phyloP scores from a whole-genome alignment of 1,140 invertebrate species.

The Drosophila teissieri region DNA sequence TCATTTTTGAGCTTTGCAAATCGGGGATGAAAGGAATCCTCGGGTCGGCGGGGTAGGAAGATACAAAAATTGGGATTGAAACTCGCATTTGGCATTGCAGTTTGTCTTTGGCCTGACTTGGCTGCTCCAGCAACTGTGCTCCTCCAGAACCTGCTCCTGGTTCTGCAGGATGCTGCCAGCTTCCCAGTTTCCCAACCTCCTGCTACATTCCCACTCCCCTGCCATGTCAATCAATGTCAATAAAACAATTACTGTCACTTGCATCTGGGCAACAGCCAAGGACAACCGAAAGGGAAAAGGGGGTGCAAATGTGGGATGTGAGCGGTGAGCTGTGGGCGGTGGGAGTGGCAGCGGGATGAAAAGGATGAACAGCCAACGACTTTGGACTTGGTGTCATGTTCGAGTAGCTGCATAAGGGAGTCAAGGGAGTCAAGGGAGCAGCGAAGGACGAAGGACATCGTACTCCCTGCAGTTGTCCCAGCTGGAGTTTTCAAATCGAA shows the following conservation, averaged over 20 bases:
- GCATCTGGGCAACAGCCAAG: conserved; percentile 62
- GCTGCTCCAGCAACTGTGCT: conserved; percentile 9
- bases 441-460: not conserved
- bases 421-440: not conserved
- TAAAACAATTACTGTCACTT: conserved; percentile 84
- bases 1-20: conserved; percentile 70
- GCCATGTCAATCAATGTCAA: conserved; percentile 84
- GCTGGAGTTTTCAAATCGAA: conserved; percentile 46
- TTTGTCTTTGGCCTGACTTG: conserved; percentile 81
- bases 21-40: not conserved
- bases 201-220: conserved; percentile 10
- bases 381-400: conserved; percentile 71
- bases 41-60: not conserved
- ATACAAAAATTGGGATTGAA: conserved; percentile 54
- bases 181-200: not conserved
- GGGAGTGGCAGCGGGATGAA: conserved; percentile 20
- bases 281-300: conserved; percentile 34
- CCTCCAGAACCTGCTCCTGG: not conserved
- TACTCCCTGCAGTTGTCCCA: conserved; percentile 29
- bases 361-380: conserved; percentile 26
- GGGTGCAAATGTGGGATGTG: not conserved
- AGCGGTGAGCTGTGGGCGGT: not conserved
- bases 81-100: conserved; percentile 72
- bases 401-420: conserved; percentile 22
- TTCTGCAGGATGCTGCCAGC: conserved; percentile 18